Percentiles rank a stretch among this genome's conserved stretches.
phyloP scores from a whole-genome alignment of 2,113 vertebrate species.

The Turnix velox region DNA sequence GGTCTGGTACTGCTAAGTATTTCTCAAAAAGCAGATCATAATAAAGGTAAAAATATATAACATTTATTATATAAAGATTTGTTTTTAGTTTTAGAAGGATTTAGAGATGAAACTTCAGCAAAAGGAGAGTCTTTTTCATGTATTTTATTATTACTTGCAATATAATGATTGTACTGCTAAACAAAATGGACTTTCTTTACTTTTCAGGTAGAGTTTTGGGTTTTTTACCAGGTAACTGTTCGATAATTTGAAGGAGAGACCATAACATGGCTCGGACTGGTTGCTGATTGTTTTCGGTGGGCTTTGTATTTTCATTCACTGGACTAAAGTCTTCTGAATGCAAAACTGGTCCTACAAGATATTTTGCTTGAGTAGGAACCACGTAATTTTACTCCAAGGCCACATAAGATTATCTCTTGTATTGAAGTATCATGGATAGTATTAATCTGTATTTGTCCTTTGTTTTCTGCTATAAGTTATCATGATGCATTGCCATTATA shows the following conservation, averaged over 20 bases:
- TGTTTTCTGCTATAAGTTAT: slow-evolving; percentile 39
- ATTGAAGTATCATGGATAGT: not conserved
- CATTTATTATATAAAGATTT: not conserved
- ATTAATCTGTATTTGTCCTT: slow-evolving; percentile 47
- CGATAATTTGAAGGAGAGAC: not conserved
- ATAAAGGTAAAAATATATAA: not conserved
- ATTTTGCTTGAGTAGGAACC: not conserved
- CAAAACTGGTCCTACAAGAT: not conserved
- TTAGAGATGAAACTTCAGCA: not conserved
- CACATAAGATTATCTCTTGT: not conserved
- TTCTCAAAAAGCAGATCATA: not conserved
- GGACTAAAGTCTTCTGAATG: not conserved
- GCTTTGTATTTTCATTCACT: not conserved
- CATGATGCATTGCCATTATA: slow-evolving; percentile 49
- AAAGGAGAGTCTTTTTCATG: not conserved
- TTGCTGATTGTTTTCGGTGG: not conserved
- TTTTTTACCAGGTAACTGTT: not conserved
- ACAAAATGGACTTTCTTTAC: not conserved
- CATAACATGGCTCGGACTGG: not conserved
- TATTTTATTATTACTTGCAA: not conserved
- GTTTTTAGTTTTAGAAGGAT: not conserved
- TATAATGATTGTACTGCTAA: not conserved
- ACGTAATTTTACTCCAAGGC: not conserved
- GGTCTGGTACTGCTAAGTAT: not conserved
- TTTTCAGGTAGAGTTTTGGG: no score